Base-by-base conservation (phyloP, 2,888 invertebrate species). In the Cylloceria caligata region DNA sequence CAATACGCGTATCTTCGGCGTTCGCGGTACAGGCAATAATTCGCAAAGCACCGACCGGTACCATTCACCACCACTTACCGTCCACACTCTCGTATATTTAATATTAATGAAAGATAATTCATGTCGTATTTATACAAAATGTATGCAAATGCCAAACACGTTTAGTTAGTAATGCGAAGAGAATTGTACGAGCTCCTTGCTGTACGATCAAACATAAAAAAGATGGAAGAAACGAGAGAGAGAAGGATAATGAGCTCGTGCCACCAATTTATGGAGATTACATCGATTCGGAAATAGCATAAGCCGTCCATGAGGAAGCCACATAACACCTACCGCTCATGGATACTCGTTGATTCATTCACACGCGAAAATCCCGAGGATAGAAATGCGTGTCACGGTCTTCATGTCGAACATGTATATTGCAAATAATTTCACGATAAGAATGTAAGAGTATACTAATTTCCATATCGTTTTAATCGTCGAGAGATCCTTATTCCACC, bases 311-410 rank as follows among this genome's bases (percentile, higher is more conserved):
- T 60, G 60, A 60, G 60, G 60, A 60, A 34, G 34, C 30, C 60
- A 60, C 60, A 60, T 34, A 34, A 34, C 16, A 2, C 7, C 6
- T 34, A 60, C 30, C 9, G 30, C 16, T 36, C 60, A 60, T 16
- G 34, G 16, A 60, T 16, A 34, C 9, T 60, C 60, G 34, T 7
- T 30, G 34, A 60, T 34, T 34, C 5, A 34, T 34, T 60, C 24
- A 24, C 52, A 55, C 16, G 42, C 27, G 42, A 52, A 39, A 57
- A 65, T 71, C 62, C n/a, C 65, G 65, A 49, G 72, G 19, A 57
- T 34, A 57, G 78, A 72, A 72, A 78, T 72, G 36, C 67, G 72
- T 78, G 78, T 78, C 78, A 78, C 78, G 78, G 78, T 71, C 78
- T 65, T 55, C 60, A 7, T 60, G 36, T 60, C 60, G 60, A 60